phyloP scores from a whole-genome alignment of 1,140 invertebrate genomes.

The Laodelphax striatellus region DNA sequence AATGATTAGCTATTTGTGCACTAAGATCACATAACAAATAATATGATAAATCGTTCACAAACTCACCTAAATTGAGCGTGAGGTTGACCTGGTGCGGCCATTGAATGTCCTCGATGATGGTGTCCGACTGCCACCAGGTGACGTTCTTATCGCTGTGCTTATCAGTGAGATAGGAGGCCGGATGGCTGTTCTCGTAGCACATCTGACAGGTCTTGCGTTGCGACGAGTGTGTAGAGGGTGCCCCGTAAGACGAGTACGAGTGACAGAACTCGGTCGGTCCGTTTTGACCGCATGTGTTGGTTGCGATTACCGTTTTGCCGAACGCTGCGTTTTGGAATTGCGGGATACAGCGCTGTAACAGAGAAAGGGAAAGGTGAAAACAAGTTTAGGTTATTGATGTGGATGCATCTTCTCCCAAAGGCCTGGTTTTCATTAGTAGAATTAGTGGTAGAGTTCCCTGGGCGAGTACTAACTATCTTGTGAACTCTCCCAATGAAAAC shows the following conservation, averaged over 20 bases:
- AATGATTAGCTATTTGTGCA: too few relatives aligned
- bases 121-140: constrained; percentile 98
- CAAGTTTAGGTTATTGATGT: too few relatives aligned
- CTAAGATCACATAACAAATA: too few relatives aligned
- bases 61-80: constrained; percentile 76
- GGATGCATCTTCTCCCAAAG: too few relatives aligned
- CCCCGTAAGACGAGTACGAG: constrained; percentile 61
- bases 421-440: too few relatives aligned
- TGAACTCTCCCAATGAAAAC: too few relatives aligned
- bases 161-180: constrained; percentile 77
- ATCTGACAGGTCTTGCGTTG: constrained; percentile 45
- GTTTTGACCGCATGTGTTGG: constrained; percentile 77
- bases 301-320: constrained; percentile 73
- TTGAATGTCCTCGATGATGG: constrained; percentile 87
- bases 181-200: constrained; percentile 53
- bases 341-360: constrained; percentile 78
- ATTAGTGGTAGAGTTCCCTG: too few relatives aligned
- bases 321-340: constrained; percentile 95
- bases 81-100: constrained; percentile 85
- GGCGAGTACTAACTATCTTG: too few relatives aligned
- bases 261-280: constrained; percentile 73
- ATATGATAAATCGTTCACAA: too few relatives aligned
- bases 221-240: constrained; percentile 31
- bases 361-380: constrained; percentile 8
- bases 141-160: constrained; percentile 76